Conservation (phyloP, 2,888 invertebrate species). For the Meloe dianella region DNA sequence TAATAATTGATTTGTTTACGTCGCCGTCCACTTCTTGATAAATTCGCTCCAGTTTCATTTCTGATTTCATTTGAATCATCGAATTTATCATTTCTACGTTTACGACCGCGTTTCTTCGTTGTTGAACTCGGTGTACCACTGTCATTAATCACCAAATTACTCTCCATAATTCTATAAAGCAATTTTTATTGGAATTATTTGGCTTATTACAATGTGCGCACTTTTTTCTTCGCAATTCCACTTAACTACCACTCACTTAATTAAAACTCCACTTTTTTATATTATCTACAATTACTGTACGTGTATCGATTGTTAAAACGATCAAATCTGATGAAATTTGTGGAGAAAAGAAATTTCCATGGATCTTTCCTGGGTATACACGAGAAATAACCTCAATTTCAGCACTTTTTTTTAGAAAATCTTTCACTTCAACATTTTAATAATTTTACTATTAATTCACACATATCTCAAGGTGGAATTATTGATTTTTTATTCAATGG, state of each 20-base stretch:
- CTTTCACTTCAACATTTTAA: background rate
- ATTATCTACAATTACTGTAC: background rate
- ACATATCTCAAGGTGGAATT: background rate
- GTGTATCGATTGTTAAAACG: background rate
- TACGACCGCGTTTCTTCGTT: background rate
- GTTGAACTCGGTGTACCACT: background rate
- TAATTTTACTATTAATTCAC: background rate
- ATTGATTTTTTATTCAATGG: background rate
- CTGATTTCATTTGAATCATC: background rate
- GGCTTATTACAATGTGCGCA: background rate
- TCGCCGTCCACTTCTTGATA: conserved; percentile 40
- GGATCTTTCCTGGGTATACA: background rate
- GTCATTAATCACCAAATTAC: background rate
- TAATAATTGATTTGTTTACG: conserved; percentile 43
- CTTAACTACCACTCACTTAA: background rate
- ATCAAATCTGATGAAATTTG: background rate
- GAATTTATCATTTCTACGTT: background rate
- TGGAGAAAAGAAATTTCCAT: background rate
- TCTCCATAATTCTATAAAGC: background rate
- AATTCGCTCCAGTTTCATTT: background rate
- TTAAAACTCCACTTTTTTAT: background rate
- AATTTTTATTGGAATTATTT: background rate
- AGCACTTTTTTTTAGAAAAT: too few relatives aligned
- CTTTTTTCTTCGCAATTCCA: background rate
- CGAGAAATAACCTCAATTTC: conserved; percentile 5